Evolutionary conservation across 1,140 invertebrate species (phyloP).

Genomic region (Sipha flava): DNA sequence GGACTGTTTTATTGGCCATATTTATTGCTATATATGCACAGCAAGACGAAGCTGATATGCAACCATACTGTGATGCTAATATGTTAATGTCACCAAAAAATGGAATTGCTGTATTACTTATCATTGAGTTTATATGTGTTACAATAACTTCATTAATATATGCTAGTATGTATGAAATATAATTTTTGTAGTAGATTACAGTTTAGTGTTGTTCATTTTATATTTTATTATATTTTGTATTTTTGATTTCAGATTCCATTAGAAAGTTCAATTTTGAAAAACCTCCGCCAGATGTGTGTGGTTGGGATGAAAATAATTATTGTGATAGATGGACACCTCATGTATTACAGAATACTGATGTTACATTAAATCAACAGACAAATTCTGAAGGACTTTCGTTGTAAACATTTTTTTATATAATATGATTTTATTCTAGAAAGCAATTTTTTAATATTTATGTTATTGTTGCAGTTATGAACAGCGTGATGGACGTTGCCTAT

Average conservation of each 20-base stretch:
- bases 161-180: constrained; percentile 5
- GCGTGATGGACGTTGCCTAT: background rate
- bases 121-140: constrained; percentile 11
- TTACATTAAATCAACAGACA: background rate
- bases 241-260: background rate
- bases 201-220: background rate
- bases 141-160: background rate
- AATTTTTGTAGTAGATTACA: background rate
- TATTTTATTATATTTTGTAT: background rate
- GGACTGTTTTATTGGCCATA: constrained; percentile 14
- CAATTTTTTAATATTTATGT: background rate
- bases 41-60: constrained; percentile 5
- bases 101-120: constrained; percentile 1
- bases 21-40: constrained; percentile 15
- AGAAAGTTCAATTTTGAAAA: background rate
- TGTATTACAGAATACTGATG: background rate
- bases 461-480: background rate
- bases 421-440: background rate
- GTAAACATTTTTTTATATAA: background rate
- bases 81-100: constrained; percentile 20
- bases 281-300: constrained; percentile 5
- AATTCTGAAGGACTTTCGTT: background rate
- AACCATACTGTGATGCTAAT: constrained; percentile 21
- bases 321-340: background rate
- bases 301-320: constrained; percentile 12